Conservation (phyloP, 2,113 vertebrate species). For the Gymnogyps californianus region DNA sequence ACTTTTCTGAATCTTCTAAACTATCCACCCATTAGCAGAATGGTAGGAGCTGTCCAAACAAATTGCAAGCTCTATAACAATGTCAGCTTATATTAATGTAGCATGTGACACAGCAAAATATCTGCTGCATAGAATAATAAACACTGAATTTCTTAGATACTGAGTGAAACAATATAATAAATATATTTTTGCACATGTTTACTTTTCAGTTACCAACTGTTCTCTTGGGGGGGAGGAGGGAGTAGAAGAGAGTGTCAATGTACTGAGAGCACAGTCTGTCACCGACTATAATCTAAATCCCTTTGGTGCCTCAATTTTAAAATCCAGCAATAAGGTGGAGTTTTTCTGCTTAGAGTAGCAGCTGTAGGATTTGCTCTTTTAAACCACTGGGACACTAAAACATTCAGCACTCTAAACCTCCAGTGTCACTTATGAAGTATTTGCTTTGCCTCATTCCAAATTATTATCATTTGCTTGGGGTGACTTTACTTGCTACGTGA, state of each 20-base stretch:
- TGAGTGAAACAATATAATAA: neutral
- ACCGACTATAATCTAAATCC: constrained; percentile 39
- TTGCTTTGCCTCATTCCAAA: constrained; percentile 50
- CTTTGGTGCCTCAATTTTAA: constrained; percentile 18
- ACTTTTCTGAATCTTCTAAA: neutral
- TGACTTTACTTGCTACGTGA: constrained; percentile 42
- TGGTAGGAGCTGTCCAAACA: neutral
- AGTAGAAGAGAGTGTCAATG: neutral
- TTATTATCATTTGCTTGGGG: constrained; percentile 48
- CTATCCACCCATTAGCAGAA: neutral
- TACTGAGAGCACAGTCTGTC: constrained; percentile 33
- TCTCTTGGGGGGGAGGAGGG: neutral
- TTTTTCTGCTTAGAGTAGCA: constrained; percentile 50
- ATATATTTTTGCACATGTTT: constrained; percentile 15
- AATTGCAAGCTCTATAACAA: neutral
- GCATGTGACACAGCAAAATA: neutral
- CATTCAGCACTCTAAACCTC: constrained; percentile 4
- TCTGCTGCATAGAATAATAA: neutral
- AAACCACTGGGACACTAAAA: constrained; percentile 47
- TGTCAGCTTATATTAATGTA: neutral
- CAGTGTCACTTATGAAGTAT: constrained; percentile 1
- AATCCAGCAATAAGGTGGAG: constrained; percentile 20
- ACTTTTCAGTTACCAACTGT: constrained; percentile 16
- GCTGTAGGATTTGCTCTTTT: constrained; percentile 37
- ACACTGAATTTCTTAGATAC: neutral